Evolutionary conservation across 2,888 invertebrate species (phyloP).

Genomic region (Eumerus sabulonum): DNA sequence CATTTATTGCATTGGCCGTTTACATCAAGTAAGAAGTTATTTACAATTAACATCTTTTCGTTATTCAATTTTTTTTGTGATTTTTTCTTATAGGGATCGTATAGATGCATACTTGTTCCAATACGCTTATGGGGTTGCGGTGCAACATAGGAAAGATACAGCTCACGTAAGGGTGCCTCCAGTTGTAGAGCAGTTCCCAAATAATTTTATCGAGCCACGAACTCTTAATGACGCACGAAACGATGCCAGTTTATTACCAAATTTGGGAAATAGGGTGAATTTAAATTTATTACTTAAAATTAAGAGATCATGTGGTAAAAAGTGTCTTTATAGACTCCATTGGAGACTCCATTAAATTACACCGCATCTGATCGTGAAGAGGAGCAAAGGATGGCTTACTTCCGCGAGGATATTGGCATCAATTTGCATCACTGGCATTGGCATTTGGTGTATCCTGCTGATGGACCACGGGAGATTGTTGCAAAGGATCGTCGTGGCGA

Average conservation of each 20-base stretch:
- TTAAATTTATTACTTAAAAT: too few species aligned
- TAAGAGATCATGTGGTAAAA: too few species aligned
- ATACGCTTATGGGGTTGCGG: constrained; percentile 86
- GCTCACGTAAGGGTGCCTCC: constrained; percentile 82
- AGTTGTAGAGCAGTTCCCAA: constrained; percentile 87
- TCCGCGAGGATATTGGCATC: constrained; percentile 88
- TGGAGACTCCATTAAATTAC: constrained; percentile 84
- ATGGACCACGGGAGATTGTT: constrained; percentile 82
- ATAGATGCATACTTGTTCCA: constrained; percentile 88
- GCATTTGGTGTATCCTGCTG: constrained; percentile 89
- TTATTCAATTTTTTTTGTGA: too few species aligned
- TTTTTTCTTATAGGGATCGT: constrained; percentile 80
- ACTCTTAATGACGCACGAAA: constrained; percentile 84
- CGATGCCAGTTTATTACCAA: constrained; percentile 82
- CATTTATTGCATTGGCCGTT: constrained; percentile 84
- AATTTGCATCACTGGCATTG: constrained; percentile 94
- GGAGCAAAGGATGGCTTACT: constrained; percentile 89
- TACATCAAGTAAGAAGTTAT: constrained; percentile 79
- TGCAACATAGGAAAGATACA: constrained; percentile 80
- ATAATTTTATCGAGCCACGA: constrained; percentile 86
- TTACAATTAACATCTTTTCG: too few species aligned
- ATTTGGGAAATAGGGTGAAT: constrained; percentile 75
- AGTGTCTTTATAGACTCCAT: constrained; percentile 75
- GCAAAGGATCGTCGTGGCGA: constrained; percentile 84
- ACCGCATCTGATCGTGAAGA: constrained; percentile 85